Conservation (phyloP, 2,797 vertebrate genomes). For the Micropoecilia bifurca region DNA sequence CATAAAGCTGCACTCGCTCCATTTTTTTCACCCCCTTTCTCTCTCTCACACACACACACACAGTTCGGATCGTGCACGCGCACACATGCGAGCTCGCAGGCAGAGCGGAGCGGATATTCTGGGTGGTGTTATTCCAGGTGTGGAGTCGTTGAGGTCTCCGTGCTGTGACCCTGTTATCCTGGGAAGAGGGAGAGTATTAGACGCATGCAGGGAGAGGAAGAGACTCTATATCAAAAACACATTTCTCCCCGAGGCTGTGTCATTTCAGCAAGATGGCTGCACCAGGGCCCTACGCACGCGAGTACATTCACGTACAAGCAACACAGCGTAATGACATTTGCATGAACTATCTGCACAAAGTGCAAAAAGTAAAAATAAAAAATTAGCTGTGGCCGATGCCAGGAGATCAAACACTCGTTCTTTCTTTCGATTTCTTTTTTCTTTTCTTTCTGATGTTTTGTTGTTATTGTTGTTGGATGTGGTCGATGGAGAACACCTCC, state of each 20-base stretch:
- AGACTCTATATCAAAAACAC: slow-evolving; percentile 80
- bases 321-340: background rate
- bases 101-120: slow-evolving; percentile 74
- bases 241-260: slow-evolving; percentile 74
- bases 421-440: background rate
- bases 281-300: slow-evolving; percentile 19
- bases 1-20: slow-evolving; percentile 55
- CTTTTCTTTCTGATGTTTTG: background rate
- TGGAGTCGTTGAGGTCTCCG: slow-evolving; percentile 80
- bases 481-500: background rate
- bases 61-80: background rate
- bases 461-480: background rate
- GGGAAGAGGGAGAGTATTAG: slow-evolving; percentile 80
- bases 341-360: background rate
- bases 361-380: background rate
- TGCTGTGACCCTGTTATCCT: slow-evolving; percentile 82
- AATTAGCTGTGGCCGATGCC: background rate
- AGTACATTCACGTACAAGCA: slow-evolving; percentile 12
- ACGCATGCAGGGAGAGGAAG: slow-evolving; percentile 79
- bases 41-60: slow-evolving; percentile 10
- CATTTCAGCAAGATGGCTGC: slow-evolving; percentile 60
- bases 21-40: slow-evolving; percentile 21
- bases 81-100: slow-evolving; percentile 42
- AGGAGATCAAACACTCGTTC: background rate
- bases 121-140: slow-evolving; percentile 84